Conservation (phyloP, 1,140 invertebrate genomes). For the Drosophila fuyamai region DNA sequence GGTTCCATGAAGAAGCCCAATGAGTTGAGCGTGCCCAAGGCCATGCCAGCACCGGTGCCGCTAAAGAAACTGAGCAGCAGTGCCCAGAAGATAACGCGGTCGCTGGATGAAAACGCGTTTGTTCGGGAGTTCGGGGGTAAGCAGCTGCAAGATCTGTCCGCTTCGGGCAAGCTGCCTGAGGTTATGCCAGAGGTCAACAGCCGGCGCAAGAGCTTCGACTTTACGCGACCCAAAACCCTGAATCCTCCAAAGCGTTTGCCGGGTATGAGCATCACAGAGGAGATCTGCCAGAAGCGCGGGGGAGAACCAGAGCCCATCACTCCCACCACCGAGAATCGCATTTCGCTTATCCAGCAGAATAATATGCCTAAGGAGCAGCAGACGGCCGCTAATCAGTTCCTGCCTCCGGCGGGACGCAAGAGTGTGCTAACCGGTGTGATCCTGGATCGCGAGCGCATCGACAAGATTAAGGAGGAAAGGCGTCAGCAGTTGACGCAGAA, state of each 20-base stretch:
- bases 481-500: constrained; percentile 93
- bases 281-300: constrained; percentile 75
- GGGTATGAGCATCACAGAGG: constrained; percentile 85
- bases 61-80: constrained; percentile 86
- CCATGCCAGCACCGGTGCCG: constrained; percentile 57
- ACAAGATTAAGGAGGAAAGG: constrained; percentile 96
- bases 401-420: constrained; percentile 55
- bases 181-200: constrained; percentile 72
- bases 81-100: constrained; percentile 88
- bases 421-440: constrained; percentile 85
- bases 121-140: constrained; percentile 87
- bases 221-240: constrained; percentile 85
- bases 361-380: constrained; percentile 72
- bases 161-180: constrained; percentile 66
- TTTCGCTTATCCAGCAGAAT: constrained; percentile 86
- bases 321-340: constrained; percentile 87
- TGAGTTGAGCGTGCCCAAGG: constrained; percentile 55
- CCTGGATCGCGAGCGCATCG: constrained; percentile 91
- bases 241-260: constrained; percentile 87
- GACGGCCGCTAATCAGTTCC: constrained; percentile 22
- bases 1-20: constrained; percentile 73
- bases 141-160: constrained; percentile 80
- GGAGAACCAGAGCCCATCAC: constrained; percentile 64
- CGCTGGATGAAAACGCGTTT: constrained; percentile 90
- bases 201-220: constrained; percentile 84